Percentiles rank a stretch among this genome's conserved stretches.
Conservation (phyloP, 2,797 vertebrate genomes). For the Leptoclinus maculatus region DNA sequence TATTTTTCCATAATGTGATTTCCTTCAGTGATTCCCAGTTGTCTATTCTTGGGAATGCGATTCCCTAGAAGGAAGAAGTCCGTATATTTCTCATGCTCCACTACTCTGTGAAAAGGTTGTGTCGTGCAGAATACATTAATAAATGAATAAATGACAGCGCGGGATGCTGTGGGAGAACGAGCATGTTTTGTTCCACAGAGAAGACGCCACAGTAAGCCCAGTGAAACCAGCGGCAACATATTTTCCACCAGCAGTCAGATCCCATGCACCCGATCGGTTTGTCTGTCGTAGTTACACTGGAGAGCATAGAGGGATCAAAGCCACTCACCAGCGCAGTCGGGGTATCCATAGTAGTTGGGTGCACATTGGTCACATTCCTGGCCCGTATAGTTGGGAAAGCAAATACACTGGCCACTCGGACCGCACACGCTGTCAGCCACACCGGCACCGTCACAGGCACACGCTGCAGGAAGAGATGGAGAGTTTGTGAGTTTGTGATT, state of each 20-base stretch:
- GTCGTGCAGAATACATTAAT: constrained; percentile 23
- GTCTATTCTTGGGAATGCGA: constrained; percentile 44
- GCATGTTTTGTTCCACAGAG: constrained; percentile 39
- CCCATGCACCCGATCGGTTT: constrained; percentile 16
- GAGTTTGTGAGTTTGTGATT: background rate
- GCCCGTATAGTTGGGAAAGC: constrained; percentile 77
- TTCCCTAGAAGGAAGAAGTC: constrained; percentile 49
- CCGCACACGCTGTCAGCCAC: constrained; percentile 71
- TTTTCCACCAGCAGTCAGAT: constrained; percentile 36
- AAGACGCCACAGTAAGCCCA: constrained; percentile 54
- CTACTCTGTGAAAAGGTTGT: constrained; percentile 33
- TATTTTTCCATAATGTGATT: constrained; percentile 15
- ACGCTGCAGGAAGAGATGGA: constrained; percentile 65
- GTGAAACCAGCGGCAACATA: constrained; percentile 38
- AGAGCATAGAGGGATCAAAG: constrained; percentile 3
- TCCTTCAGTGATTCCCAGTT: constrained; percentile 39
- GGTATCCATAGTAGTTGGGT: constrained; percentile 82
- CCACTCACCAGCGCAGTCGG: constrained; percentile 81
- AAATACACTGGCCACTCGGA: constrained; percentile 78
- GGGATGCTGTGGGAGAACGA: constrained; percentile 56
- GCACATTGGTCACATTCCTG: constrained; percentile 81
- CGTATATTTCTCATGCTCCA: constrained; percentile 40
- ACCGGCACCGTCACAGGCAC: constrained; percentile 79
- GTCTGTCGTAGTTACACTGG: constrained; percentile 14
- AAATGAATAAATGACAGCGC: background rate